Percentiles rank a stretch among this genome's conserved stretches.
Conservation (phyloP, 2,113 vertebrate genomes). For the Sebastes fasciatus region DNA sequence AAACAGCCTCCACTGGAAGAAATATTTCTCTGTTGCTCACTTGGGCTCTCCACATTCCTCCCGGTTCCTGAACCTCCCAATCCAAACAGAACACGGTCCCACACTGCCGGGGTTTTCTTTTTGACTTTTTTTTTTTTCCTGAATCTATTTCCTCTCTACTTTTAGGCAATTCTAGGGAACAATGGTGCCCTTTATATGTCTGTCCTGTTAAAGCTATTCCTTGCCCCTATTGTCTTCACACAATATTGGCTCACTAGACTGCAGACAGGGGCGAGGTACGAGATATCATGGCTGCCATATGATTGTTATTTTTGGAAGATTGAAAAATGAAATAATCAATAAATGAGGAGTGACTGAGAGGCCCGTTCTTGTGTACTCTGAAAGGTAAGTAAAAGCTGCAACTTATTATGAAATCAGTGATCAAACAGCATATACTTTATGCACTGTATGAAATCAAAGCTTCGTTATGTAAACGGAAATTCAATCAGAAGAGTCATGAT, state of each 20-base stretch:
- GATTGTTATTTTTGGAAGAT: conserved; percentile 44
- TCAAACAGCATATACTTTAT: conserved; percentile 13
- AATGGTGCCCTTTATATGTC: conserved; percentile 75
- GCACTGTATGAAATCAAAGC: conserved; percentile 22
- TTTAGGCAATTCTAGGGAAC: conserved; percentile 73
- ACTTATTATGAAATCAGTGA: conserved; percentile 26
- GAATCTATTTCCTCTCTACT: conserved; percentile 79
- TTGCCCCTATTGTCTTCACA: conserved; percentile 65
- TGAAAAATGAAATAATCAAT: conserved; percentile 44
- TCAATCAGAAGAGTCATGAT: conserved; percentile 22
- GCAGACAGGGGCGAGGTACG: conserved; percentile 48
- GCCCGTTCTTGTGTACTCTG: conserved; percentile 1
- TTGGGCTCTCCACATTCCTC: conserved; percentile 80
- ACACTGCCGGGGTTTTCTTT: conserved; percentile 78
- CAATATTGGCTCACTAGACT: conserved; percentile 46
- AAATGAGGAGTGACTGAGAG: conserved; percentile 5
- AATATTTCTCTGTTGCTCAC: conserved; percentile 83
- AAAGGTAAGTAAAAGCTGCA: conserved; percentile 37
- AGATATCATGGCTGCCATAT: conserved; percentile 34
- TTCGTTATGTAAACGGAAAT: conserved; percentile 23
- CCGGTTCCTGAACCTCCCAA: conserved; percentile 83
- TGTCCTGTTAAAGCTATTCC: conserved; percentile 48
- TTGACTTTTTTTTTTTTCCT: conserved; percentile 68
- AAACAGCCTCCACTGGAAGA: conserved; percentile 82
- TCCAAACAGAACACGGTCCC: conserved; percentile 79